Base-by-base conservation (phyloP, 2,797 vertebrate species). In the Siniperca scherzeri region DNA sequence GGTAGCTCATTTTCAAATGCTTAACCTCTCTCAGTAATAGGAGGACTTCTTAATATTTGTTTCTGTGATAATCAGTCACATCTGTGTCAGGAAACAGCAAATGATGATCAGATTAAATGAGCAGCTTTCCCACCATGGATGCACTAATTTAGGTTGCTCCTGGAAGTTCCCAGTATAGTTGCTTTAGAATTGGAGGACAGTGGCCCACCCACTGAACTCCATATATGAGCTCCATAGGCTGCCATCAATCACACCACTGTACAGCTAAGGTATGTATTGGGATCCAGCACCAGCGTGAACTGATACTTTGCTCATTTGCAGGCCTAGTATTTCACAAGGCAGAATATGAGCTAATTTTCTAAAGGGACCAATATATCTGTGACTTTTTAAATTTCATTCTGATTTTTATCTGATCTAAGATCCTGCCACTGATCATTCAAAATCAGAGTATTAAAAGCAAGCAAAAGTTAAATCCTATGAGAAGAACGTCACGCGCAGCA, bases 211-310 rank as follows among this genome's bases (percentile, higher is more conserved):
- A 85, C 90, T 71, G 17, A 81, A 83, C 81, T 85, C 95, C 94
- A 91, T 96, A 94, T 95, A 95, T 93, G 95, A 91, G 78, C 91
- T 86, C 80, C 73, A 82, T 71, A 72, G 90, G 81, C 81, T 73
- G 61, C 86, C 90, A 92, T 94, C 91, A 92, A 93, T 94, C 94
- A 94, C 22, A 5, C 33, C 57, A 56, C 80, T 72, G 79, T 82
- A 82, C 87, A 84, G 79, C 83, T 78, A 56, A 74, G 77, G 78
- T 70, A 91, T 87, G 92, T 88, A 83, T 82, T 65, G 40, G 89
- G 74, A 82, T 67, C 42, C 67, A 72, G 82, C 42, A 53, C 38
- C 40, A 52, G 77, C 12, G 78, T 25, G 76, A 85, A 82, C 46
- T 52, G 38, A 93, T 79, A 92, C 84, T 77, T 73, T 21, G 50